Evolutionary conservation across 2,888 invertebrate species (phyloP), one percentile per base, ranked within the genome.

Genomic region (Macrophya annulata): DNA sequence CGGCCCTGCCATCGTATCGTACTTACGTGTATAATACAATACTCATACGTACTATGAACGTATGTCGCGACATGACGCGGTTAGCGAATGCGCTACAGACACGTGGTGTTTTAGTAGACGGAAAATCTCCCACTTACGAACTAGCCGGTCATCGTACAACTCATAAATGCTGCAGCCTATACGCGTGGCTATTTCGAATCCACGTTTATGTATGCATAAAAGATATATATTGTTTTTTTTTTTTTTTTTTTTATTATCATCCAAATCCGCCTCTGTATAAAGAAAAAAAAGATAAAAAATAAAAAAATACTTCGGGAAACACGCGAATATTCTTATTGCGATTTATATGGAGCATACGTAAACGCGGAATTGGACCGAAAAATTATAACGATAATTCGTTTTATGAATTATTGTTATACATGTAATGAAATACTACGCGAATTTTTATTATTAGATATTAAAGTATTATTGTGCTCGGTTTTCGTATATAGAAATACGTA

Each of bases 111-210:
- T 62, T 51, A 17, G 51, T 77, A 48, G 40, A 51, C 31, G 51
- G 55, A 25, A 55, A 55, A 55, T 77, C 31, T 77, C 77, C 77
- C 77, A 77, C 55, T 45, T 21, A 37, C 77, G n/a, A 51, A 8
- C 55, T 45, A 77, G 12, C 51, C 77, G 62, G 40, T 51, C 59
- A 43, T 62, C 43, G 15, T 77, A 31, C 51, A 77, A 51, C 55
- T 77, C 77, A 77, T 77, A 77, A 77, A 77, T 77, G 51, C 55
- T 77, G 48, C 77, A 77, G 9, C 55, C 51, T 37, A 12, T 77
- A 31, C 55, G 77, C 77, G 17, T 55, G 51, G 55, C 37, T 77
- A 15, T 55, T 45, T 55, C 51, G 12, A 77, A 77, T 8, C 17
- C 25, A n/a, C 17, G 37, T 51, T 77, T 31, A 37, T 68, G 17